These are phyloP conservation scores for Heliconius aoede DNA, from an alignment of 2,888 invertebrate species.

Conservation along the genomic window DNA sequence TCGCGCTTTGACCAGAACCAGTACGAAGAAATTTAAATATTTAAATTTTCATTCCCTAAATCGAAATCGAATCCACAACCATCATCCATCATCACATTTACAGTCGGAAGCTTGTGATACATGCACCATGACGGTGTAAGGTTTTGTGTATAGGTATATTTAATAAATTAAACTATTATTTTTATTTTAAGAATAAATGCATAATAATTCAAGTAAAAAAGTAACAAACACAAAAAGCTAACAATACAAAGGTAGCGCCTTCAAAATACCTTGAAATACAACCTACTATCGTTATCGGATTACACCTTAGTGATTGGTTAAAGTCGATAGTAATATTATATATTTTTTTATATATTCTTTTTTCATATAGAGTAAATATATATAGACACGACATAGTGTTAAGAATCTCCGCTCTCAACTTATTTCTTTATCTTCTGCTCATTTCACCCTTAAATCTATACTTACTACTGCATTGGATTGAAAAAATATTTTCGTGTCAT, in stretches of 20 bases:
- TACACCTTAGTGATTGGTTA: slow-evolving; percentile 51
- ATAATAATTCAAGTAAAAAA: slow-evolving; percentile 22
- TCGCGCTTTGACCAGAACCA: too few relatives aligned
- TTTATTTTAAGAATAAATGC: neutral
- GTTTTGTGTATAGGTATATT: neutral
- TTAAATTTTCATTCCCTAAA: too few relatives aligned
- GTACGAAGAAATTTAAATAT: too few relatives aligned
- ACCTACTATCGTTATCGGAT: slow-evolving; percentile 58
- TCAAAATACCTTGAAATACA: slow-evolving; percentile 53
- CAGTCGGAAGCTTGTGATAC: too few relatives aligned
- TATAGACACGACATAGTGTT: too few relatives aligned
- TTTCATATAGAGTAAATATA: neutral
- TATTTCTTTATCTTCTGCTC: too few relatives aligned
- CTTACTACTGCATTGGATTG: too few relatives aligned
- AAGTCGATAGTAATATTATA: slow-evolving; percentile 42
- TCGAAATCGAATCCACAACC: too few relatives aligned
- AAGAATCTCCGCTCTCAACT: too few relatives aligned
- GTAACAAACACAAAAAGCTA: slow-evolving; percentile 40
- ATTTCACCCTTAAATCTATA: too few relatives aligned
- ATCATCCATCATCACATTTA: too few relatives aligned
- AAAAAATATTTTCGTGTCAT: too few relatives aligned
- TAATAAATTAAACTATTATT: neutral
- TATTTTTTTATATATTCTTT: slow-evolving; percentile 4
- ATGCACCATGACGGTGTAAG: neutral
- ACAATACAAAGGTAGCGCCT: slow-evolving; percentile 47